Percentiles rank a stretch among this genome's conserved stretches.
These are phyloP conservation scores for Oreonectes daqikongensis DNA, from an alignment of 2,797 vertebrate genomes.

Conservation along the genomic window DNA sequence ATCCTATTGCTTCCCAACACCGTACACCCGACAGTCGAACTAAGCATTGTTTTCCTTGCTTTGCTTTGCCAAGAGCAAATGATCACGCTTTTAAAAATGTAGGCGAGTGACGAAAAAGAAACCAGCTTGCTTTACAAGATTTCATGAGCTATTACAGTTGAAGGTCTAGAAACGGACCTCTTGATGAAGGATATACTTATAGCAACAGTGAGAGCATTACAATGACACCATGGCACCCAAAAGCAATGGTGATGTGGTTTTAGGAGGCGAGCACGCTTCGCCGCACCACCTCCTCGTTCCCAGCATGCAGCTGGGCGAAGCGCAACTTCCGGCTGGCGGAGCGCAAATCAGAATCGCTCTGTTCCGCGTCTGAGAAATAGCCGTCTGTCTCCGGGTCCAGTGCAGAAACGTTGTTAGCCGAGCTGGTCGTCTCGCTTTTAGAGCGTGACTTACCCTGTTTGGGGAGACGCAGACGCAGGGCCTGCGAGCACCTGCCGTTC, in stretches of 20 bases:
- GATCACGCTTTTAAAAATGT: slow-evolving; percentile 59
- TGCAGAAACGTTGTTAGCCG: slow-evolving; percentile 70
- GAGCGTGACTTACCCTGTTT: slow-evolving; percentile 81
- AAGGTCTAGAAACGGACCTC: neutral
- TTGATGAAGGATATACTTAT: neutral
- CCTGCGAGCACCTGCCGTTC: slow-evolving; percentile 68
- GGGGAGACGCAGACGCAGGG: slow-evolving; percentile 78
- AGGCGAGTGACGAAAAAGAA: slow-evolving; percentile 57
- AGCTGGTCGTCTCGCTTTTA: slow-evolving; percentile 64
- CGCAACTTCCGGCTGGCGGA: slow-evolving; percentile 76
- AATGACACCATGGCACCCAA: neutral
- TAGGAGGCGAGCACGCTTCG: slow-evolving; percentile 93
- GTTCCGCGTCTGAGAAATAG: slow-evolving; percentile 92
- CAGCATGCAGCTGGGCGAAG: slow-evolving; percentile 82
- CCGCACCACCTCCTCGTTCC: slow-evolving; percentile 88
- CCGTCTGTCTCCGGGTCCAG: slow-evolving; percentile 86
- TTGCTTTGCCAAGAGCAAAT: slow-evolving; percentile 33
- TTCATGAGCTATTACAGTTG: slow-evolving; percentile 32
- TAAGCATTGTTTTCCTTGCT: neutral
- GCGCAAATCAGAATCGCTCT: slow-evolving; percentile 86
- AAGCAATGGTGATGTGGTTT: slow-evolving; percentile 44
- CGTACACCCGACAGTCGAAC: slow-evolving; percentile 2
- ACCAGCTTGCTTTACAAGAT: neutral
- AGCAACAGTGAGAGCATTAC: neutral
- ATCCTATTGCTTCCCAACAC: slow-evolving; percentile 35